A percentile compares a stretch with the other conserved stretches of the same genome.
Conservation (phyloP, 2,888 invertebrate species). For the Bruchidius siliquastri region DNA sequence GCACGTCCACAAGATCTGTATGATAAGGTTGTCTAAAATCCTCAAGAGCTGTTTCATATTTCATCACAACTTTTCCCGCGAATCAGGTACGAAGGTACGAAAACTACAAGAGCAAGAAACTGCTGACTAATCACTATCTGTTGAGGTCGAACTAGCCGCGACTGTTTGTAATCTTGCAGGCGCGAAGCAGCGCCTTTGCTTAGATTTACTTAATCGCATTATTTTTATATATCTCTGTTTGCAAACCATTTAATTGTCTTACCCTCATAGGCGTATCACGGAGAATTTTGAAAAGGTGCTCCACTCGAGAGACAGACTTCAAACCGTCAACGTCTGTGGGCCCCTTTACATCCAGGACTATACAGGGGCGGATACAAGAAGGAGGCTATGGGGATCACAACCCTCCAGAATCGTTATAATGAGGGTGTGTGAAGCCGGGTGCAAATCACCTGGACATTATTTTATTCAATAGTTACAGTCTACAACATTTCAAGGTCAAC, state of each 20-base stretch:
- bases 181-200: not conserved
- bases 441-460: too few species aligned
- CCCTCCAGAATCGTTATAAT: too few species aligned
- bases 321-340: too few species aligned
- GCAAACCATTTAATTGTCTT: not conserved
- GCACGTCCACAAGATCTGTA: slow-evolving; percentile 28
- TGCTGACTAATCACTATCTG: not conserved
- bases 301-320: too few species aligned
- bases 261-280: not conserved
- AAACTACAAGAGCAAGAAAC: not conserved
- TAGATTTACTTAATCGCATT: not conserved
- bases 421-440: too few species aligned
- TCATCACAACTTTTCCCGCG: not conserved
- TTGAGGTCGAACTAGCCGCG: not conserved
- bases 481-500: too few species aligned
- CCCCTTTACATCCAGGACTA: too few species aligned
- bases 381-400: too few species aligned
- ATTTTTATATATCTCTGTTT: not conserved
- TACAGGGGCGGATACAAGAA: too few species aligned
- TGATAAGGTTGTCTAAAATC: slow-evolving; percentile 25
- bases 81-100: not conserved
- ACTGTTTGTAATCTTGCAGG: not conserved
- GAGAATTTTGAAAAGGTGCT: too few species aligned
- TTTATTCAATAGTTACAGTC: too few species aligned
- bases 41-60: slow-evolving; percentile 14